Conservation (phyloP, 2,797 vertebrate genomes). For the Falco biarmicus region DNA sequence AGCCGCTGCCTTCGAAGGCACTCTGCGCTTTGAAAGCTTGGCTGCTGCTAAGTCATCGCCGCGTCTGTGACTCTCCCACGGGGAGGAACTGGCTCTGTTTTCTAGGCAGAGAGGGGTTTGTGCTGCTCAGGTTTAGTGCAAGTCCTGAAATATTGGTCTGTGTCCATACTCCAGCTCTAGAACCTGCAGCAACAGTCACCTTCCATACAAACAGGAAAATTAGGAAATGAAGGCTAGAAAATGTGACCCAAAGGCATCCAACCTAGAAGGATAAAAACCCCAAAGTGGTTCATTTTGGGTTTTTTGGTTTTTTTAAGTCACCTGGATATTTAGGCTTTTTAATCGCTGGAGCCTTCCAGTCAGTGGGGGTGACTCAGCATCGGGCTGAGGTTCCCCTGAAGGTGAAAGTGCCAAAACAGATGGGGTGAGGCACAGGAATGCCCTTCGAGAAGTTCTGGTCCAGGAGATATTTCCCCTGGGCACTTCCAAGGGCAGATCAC, state of each 20-base stretch:
- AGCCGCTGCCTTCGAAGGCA: background rate
- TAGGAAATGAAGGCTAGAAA: background rate
- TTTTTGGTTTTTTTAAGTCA: background rate
- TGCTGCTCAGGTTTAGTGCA: background rate
- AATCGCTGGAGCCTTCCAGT: background rate
- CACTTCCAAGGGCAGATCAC: background rate
- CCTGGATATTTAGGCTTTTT: background rate
- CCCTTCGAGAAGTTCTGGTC: background rate
- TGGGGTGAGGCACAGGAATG: background rate
- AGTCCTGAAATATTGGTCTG: background rate
- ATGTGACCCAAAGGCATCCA: background rate
- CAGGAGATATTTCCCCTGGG: background rate
- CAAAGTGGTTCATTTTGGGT: background rate
- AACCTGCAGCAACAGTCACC: background rate
- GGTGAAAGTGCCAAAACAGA: background rate
- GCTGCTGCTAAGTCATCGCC: background rate
- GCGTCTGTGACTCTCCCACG: rapidly evolving
- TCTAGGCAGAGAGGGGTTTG: background rate
- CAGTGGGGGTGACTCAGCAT: background rate
- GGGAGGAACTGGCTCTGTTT: background rate
- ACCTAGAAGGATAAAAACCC: background rate
- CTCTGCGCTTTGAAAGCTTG: background rate
- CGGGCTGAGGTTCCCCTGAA: background rate
- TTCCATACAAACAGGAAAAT: background rate
- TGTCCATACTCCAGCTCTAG: background rate